Percentiles rank a stretch among this genome's conserved stretches.
Evolutionary conservation across 2,797 vertebrate genomes (phyloP).

Genomic region (Poeciliopsis paucimaculata): DNA sequence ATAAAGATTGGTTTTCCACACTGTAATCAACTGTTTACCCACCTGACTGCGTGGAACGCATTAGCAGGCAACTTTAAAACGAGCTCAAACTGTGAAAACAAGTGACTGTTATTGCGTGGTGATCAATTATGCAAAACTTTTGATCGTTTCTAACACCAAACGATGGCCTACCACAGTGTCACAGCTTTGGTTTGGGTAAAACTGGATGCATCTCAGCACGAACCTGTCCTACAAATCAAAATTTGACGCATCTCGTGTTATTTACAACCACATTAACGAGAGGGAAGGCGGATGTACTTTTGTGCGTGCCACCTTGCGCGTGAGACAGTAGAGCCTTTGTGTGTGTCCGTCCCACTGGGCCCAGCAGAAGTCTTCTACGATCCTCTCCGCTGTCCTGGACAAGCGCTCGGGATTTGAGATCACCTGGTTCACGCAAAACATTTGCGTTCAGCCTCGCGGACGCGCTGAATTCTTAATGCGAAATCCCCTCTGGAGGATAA

Average conservation of each 20-base stretch:
- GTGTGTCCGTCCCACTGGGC: conserved; percentile 90
- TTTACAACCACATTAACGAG: background rate
- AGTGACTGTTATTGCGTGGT: background rate
- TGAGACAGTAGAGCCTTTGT: conserved; percentile 92
- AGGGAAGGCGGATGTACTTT: background rate
- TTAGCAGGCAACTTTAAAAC: conserved; percentile 71
- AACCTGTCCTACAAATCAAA: conserved; percentile 77
- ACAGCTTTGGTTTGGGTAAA: conserved; percentile 84
- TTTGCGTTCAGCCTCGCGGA: conserved; percentile 39
- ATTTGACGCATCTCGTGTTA: background rate
- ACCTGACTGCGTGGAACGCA: conserved; percentile 73
- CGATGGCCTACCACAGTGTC: conserved; percentile 84
- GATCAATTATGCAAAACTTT: background rate
- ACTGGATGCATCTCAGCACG: conserved; percentile 90
- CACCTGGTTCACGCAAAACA: conserved; percentile 78
- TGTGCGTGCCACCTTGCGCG: conserved; percentile 77
- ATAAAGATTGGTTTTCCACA: conserved; percentile 8
- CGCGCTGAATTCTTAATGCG: conserved; percentile 37
- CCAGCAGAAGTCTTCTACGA: conserved; percentile 92
- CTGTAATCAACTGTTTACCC: conserved; percentile 34
- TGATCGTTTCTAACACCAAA: background rate
- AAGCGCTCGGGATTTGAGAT: conserved; percentile 85
- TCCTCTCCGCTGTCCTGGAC: conserved; percentile 78
- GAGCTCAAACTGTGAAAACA: conserved; percentile 86
- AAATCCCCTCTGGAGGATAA: conserved; percentile 18